These are phyloP conservation scores for Cyprinodon diabolis DNA, from an alignment of 2,797 vertebrate genomes.

Conservation along the genomic window DNA sequence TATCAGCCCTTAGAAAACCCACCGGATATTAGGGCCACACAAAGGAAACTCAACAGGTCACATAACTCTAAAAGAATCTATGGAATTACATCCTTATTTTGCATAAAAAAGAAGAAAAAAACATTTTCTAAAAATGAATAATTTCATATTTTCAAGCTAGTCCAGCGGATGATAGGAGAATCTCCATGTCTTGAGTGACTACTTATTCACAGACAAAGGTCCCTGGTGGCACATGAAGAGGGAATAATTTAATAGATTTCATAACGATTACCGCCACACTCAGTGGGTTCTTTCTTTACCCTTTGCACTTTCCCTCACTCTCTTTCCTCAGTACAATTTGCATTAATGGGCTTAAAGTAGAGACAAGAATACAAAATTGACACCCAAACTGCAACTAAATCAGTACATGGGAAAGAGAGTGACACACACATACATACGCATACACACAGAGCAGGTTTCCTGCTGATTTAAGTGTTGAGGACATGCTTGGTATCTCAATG, in stretches of 20 bases:
- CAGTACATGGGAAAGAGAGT: conserved; percentile 28
- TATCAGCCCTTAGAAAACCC: conserved; percentile 41
- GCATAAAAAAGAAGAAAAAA: conserved; percentile 14
- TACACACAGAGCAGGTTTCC: conserved; percentile 22
- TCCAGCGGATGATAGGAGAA: conserved; percentile 29
- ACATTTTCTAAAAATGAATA: conserved; percentile 33
- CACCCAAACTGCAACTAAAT: conserved; percentile 52
- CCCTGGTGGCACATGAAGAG: conserved; percentile 27
- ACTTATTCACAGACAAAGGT: conserved; percentile 30
- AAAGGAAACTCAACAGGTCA: conserved; percentile 51
- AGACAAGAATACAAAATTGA: conserved; percentile 39
- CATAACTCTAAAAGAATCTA: conserved; percentile 60
- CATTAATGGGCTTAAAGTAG: conserved; percentile 58
- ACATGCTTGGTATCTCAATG: conserved; percentile 68
- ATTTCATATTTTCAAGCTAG: conserved; percentile 25
- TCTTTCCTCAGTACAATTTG: conserved; percentile 56
- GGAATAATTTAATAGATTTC: conserved; percentile 43
- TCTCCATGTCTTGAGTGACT: conserved; percentile 35
- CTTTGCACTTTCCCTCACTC: conserved; percentile 50
- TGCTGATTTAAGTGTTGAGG: conserved; percentile 57
- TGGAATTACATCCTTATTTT: conserved; percentile 58
- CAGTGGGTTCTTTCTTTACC: conserved; percentile 52
- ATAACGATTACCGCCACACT: conserved; percentile 29
- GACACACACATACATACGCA: background rate
- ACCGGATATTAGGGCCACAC: conserved; percentile 62